Base-by-base conservation (phyloP, 2,888 invertebrate genomes). In the Baronia brevicornis region DNA sequence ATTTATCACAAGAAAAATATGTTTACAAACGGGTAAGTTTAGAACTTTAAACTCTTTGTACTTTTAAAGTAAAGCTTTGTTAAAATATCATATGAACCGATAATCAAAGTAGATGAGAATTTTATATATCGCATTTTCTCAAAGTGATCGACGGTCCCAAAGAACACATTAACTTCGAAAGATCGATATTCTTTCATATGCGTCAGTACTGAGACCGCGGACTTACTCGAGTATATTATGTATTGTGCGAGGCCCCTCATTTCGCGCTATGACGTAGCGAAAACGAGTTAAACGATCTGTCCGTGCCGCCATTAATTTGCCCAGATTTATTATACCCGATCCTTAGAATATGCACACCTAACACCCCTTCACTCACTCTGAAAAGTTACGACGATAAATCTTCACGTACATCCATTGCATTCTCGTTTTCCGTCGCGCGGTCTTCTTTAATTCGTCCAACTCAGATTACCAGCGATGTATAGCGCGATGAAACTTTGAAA, bases 201-300 rank as follows among this genome's bases (percentile, higher is more conserved):
- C n/a, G n/a, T n/a, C n/a, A n/a, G n/a, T n/a, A n/a, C 7, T 12
- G 9, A 6, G 28, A 2, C n/a, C 6, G 9, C 4, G 17, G 42
- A 50, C 43, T 41, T 44, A 42, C 42, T 50, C 38, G 25, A 38
- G 47, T 45, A 37, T 38, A 49, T 47, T 44, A 44, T 44, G 36
- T 49, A 43, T 44, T 46, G 45, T 44, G 38, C 37, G 38, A 35
- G 36, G 39, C 46, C 46, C 57, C 60, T 71, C 67, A 72, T 78
- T 79, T 64, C 59, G 49, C 46, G 54, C 54, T 71, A 62, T 82
- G 82, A 82, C 74, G 61, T 50, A 46, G 78, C 71, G 52, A 61
- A 68, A 73, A 63, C 49, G 46, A 58, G 47, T 60, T 77, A 77
- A 82, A 73, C 77, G 80, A 72, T 79, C 75, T 70, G 80, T 75